A percentile compares a stretch with the other conserved stretches of the same genome.
These are phyloP conservation scores for Prolemur simus DNA, from an alignment of 2,113 vertebrate genomes.

Conservation along the genomic window DNA sequence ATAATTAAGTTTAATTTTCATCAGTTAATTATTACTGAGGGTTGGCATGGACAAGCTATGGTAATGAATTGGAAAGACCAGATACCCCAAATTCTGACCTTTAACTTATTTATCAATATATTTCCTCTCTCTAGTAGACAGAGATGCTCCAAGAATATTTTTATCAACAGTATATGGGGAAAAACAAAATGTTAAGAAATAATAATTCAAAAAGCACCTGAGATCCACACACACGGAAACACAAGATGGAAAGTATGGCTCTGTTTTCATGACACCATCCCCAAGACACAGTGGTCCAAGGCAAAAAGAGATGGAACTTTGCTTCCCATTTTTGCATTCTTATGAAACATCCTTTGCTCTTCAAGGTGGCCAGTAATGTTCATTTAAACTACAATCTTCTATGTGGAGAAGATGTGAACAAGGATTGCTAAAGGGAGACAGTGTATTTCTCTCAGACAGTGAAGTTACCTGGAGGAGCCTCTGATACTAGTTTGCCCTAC, in stretches of 20 bases:
- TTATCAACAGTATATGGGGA: not conserved
- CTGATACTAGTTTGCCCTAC: not conserved
- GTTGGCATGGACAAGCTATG: not conserved
- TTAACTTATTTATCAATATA: not conserved
- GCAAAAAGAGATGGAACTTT: not conserved
- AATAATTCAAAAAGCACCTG: not conserved
- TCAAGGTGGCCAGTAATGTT: not conserved
- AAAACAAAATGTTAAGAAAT: not conserved
- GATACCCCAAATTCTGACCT: not conserved
- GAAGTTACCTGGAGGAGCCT: not conserved
- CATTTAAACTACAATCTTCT: not conserved
- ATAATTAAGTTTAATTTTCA: not conserved
- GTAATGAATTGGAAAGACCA: not conserved
- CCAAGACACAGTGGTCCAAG: not conserved
- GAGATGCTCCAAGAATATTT: not conserved
- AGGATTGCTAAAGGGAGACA: not conserved
- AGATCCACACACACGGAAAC: not conserved
- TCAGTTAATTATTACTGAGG: not conserved
- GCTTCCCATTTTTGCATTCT: not conserved
- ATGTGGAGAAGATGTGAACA: not conserved
- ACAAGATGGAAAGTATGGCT: not conserved
- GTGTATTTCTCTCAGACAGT: not conserved
- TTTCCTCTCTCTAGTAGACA: not conserved
- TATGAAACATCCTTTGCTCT: not conserved
- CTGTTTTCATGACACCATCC: not conserved